Base-by-base conservation (phyloP, 2,888 invertebrate species). In the Busseola fusca region DNA sequence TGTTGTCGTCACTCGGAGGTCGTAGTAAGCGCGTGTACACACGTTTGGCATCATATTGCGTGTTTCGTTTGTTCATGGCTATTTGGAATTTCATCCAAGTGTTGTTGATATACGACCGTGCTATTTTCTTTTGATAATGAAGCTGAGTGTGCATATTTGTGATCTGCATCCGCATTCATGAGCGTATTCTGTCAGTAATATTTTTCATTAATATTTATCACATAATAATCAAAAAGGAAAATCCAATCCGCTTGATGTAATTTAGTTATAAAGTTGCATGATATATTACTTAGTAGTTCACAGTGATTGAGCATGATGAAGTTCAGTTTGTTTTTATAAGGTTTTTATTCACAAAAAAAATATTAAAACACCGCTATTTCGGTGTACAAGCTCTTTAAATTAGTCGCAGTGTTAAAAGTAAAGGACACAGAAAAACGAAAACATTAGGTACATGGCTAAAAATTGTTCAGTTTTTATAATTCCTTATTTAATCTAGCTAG, bases 41-140 rank as follows among this genome's bases (percentile, higher is more conserved):
- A 83, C 78, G 83, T 81, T 84, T 83, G 88, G 88, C 87, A 85
- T 91, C 89, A 82, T 78, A 78, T 91, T 88, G 87, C 88, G 74
- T 83, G 87, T 84, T 86, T 86, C 86, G 82, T 88, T 89, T 88
- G 84, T 80, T 83, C 73, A 87, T 85, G 76, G 76, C 80, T 87
- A 84, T 86, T 85, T 80, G 91, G 90, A 91, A 93, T 93, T 90
- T 83, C 76, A 84, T 76, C 87, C 87, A 85, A 84, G 85, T 72
- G 80, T 84, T 86, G 80, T 87, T 87, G 83, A 84, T 82, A 80
- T 78, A 86, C 71, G 78, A 74, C 74, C 81, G 78, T 75, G 84
- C 76, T 84, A 83, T 84, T 84, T 83, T 81, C 69, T 58, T 73
- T 77, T 65, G 69, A 80, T 79, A 76, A 80, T 81, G 77, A 85